phyloP scores from a whole-genome alignment of 2,113 vertebrate species.

The Taxidea taxus region DNA sequence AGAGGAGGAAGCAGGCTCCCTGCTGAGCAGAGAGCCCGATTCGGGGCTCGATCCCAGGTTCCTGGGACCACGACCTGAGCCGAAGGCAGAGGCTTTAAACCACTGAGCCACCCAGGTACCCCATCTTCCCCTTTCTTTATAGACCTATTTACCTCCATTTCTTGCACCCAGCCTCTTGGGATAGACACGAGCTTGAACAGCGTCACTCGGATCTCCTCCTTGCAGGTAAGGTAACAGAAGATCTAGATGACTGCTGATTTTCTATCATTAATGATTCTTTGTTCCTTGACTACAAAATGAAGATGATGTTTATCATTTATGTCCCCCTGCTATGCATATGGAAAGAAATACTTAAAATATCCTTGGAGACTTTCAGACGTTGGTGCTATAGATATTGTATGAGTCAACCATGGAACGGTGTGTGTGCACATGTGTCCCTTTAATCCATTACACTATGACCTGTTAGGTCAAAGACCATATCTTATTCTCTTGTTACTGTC shows the following conservation, averaged over 20 bases:
- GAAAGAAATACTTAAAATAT: not conserved
- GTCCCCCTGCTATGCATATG: not conserved
- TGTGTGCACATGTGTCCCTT: not conserved
- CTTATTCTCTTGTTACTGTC: not conserved
- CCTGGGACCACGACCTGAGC: no score
- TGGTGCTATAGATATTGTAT: not conserved
- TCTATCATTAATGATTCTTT: not conserved
- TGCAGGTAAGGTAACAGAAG: not conserved
- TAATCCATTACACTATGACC: not conserved
- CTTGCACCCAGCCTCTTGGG: not conserved
- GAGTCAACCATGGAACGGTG: not conserved
- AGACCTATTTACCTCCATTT: not conserved
- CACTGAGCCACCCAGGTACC: no score
- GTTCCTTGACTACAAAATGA: not conserved
- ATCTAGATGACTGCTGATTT: not conserved
- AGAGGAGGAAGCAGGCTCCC: no score
- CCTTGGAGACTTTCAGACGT: not conserved
- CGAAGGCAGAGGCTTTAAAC: no score
- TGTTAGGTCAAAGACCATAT: not conserved
- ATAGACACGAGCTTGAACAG: not conserved
- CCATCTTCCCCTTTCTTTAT: not conserved
- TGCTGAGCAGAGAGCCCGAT: no score
- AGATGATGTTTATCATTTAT: not conserved
- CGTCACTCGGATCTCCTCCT: not conserved
- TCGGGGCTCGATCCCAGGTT: no score